phyloP scores from a whole-genome alignment of 2,113 vertebrate species.

The Tetrao urogallus region DNA sequence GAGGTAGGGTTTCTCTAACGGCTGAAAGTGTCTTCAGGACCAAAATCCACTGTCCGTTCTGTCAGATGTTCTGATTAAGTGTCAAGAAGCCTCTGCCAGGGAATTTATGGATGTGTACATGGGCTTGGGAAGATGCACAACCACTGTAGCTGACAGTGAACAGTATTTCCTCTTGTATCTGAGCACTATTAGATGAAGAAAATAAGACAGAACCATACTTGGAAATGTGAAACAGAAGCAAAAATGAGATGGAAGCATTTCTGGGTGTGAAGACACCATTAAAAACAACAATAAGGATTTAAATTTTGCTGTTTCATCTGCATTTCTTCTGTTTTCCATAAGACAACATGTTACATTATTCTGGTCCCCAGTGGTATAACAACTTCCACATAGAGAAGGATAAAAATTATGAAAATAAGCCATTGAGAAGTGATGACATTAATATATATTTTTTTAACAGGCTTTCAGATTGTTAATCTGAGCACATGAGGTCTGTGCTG shows the following conservation, averaged over 20 bases:
- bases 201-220: background rate
- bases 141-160: constrained; percentile 33
- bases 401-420: background rate
- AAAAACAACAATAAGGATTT: background rate
- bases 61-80: constrained; percentile 14
- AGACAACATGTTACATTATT: constrained; percentile 9
- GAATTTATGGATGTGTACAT: background rate
- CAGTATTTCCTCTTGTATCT: constrained; percentile 47
- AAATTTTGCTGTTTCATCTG: constrained; percentile 55
- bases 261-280: constrained; percentile 59
- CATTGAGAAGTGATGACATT: background rate
- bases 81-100: background rate
- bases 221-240: constrained; percentile 58
- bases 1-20: background rate
- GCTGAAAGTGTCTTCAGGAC: background rate
- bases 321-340: constrained; percentile 50
- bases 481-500: background rate
- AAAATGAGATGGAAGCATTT: constrained; percentile 1
- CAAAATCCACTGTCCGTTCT: background rate
- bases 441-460: too few species aligned
- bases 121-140: background rate
- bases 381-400: background rate
- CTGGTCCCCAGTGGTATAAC: background rate
- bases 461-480: background rate
- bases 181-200: background rate